Evolutionary conservation across 1,140 invertebrate genomes (phyloP), one percentile per base, ranked within the genome.

Genomic region (Mactra quadrangularis): DNA sequence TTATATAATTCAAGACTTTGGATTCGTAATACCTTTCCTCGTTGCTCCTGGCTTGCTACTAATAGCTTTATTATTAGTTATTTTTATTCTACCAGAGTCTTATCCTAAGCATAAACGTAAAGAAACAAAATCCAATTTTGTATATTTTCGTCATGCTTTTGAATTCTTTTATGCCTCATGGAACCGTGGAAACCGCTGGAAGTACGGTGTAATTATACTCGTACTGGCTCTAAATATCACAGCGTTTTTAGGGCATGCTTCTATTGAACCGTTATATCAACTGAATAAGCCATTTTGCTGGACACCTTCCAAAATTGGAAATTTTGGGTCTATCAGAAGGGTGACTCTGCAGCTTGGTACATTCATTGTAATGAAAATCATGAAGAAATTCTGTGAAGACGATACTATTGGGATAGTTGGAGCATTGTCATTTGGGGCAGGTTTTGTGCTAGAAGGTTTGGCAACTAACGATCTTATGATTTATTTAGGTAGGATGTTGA

Each of bases 281-380:
- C 38, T 75, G 2, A 52, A 52, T 45, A 60, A 45, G 2, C 71
- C 71, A n/a, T 75, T 75, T 55, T 75, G 71, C 55, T 75, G 71
- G 71, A 38, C 53, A 11, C 53, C 53, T 2, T 57, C 38, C 41
- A 75, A 59, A 25, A 60, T 75, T 13, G 71, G 71, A 27, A 19
- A 38, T 4, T 75, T 59, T 27, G 41, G 50, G 7, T n/a, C 71
- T 41, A 27, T 75, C n/a, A 50, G 53, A 3, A 13, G 27, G 1
- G 19, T 45, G 11, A 7, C 22, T 25, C 6, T 27, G 22, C 29
- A 60, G 17, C 13, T 57, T 11, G 53, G 19, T 45, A 38, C 35
- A 11, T 19, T 75, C 3, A 22, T 35, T 4, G 31, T 75, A 0
- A 17, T 75, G 22, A 60, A 57, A 29, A 17, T 29, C n/a, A 27